Base-by-base conservation (phyloP, 1,140 invertebrate species). In the Paracyclopina nana region DNA sequence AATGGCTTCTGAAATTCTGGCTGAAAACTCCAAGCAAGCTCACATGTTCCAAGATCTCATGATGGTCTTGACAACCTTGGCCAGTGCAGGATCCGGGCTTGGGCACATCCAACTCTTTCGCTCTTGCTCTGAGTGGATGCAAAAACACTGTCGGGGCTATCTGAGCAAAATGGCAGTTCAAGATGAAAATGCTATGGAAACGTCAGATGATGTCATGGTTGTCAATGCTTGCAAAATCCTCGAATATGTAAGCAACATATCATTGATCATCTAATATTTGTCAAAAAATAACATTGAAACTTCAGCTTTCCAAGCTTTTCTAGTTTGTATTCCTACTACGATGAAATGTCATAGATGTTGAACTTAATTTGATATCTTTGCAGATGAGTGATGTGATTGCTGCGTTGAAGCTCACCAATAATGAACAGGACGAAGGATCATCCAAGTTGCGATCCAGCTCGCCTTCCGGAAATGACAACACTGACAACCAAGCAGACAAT, bases 81-180 rank as follows among this genome's bases (percentile, higher is more conserved):
- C 86, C 0, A 80, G 84, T 61, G 79, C 80, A 26, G 78, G 82
- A 6, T 70, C 72, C 8, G 76, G 76, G 22, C 69, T 70, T 30
- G 82, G 85, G 1, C 85, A 92, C 63, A 63, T 74, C 1, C 67
- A 75, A 18, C 62, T 92, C 4, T 87, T 92, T 59, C 75, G 78
- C 54, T 79, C 82, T 4, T 75, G 79, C 0, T 72, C 78, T 6
- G 65, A 71, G 20, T 92, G 86, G 85, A 68, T 92, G 18, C 60
- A 65, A 44, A 50, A n/a, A n/a, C n/a, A 62, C 30, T 70, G 68
- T 67, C 70, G 55, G 57, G 59, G 55, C 46, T 54, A 34, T 46
- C 41, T 22, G 25, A 30, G 45, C 34, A n/a, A 28, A 28, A 48
- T 16, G 50, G 42, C 8, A 25, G 3, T 27, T 53, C 27, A 18